These are phyloP conservation scores for Cavia aperea DNA, from an alignment of 2,113 vertebrate genomes.

Conservation along the genomic window DNA sequence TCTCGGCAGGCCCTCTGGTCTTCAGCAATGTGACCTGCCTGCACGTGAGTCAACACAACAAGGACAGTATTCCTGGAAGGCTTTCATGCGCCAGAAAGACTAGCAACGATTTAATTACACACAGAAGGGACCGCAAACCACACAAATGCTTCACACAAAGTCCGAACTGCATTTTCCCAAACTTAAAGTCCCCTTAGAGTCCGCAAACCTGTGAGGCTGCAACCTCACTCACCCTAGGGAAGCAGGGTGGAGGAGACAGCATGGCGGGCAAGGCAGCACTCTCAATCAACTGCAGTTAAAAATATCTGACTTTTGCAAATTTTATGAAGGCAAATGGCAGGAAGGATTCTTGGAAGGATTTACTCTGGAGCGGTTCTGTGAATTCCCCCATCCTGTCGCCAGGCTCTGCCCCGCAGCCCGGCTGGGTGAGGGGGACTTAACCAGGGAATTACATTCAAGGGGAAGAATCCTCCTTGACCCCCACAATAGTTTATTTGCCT, in stretches of 20 bases:
- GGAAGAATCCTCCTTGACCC: neutral
- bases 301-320: slow-evolving; percentile 6
- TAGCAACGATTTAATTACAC: neutral
- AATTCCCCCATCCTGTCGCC: neutral
- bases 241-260: neutral
- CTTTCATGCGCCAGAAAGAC: neutral
- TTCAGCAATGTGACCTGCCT: neutral
- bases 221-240: neutral
- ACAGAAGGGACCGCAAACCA: neutral
- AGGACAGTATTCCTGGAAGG: neutral
- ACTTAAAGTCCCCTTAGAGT: neutral
- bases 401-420: neutral
- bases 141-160: neutral
- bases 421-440: neutral
- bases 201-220: no score
- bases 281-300: neutral
- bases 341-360: neutral
- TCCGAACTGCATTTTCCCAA: neutral
- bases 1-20: neutral
- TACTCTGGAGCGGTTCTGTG: neutral
- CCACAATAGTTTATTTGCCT: neutral
- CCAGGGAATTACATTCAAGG: neutral
- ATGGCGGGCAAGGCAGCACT: neutral
- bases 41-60: neutral
- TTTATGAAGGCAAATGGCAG: neutral